phyloP scores from a whole-genome alignment of 1,140 invertebrate species.

The Brachionus sp. region DNA sequence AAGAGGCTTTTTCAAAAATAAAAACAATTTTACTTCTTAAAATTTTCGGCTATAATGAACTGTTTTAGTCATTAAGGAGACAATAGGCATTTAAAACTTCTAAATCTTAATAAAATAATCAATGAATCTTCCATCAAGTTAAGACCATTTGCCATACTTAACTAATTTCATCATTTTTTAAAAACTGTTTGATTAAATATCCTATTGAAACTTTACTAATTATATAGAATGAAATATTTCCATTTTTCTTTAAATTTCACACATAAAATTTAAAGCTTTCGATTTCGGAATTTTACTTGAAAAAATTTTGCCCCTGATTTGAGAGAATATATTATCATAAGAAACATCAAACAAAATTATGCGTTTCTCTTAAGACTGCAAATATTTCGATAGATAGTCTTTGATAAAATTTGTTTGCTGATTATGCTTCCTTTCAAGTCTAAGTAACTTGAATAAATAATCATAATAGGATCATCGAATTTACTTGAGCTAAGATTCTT shows the following conservation, averaged over 20 bases:
- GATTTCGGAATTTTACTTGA: background rate
- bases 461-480: conserved; percentile 3
- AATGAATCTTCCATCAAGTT: background rate
- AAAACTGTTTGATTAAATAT: background rate
- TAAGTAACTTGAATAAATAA: conserved; percentile 37
- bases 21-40: background rate
- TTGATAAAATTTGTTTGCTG: background rate
- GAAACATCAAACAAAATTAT: conserved; percentile 27
- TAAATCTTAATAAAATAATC: background rate
- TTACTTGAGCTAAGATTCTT: background rate
- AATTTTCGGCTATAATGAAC: background rate
- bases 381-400: conserved; percentile 11
- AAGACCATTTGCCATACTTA: background rate
- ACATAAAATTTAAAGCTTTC: background rate
- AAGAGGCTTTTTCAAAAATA: background rate
- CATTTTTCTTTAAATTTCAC: background rate
- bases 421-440: conserved; percentile 18
- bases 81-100: background rate
- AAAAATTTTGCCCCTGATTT: conserved; percentile 5
- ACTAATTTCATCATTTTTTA: background rate
- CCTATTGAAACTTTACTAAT: background rate
- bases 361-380: conserved; percentile 8
- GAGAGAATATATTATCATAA: conserved; percentile 24
- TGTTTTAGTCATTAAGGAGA: background rate
- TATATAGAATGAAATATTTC: background rate